phyloP scores from a whole-genome alignment of 2,888 invertebrate genomes.

The Ophion slaviceki region DNA sequence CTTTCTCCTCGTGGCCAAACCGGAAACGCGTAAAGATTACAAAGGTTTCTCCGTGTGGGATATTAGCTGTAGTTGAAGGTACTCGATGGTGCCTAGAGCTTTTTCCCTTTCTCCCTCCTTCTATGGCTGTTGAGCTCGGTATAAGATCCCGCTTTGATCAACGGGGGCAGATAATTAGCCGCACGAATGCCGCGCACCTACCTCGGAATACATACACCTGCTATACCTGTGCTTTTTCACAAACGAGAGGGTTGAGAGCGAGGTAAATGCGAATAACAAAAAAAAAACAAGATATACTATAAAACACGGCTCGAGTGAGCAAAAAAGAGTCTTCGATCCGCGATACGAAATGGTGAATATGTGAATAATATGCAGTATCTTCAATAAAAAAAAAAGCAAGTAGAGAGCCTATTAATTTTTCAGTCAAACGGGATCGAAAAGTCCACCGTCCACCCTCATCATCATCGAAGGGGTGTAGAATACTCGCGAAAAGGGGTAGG shows the following conservation, averaged over 20 bases:
- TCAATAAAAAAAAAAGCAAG: conserved; percentile 9
- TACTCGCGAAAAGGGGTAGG: conserved; percentile 5
- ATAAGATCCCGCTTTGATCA: conserved; percentile 65
- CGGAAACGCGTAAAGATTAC: conserved; percentile 67
- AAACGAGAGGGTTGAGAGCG: conserved; percentile 57
- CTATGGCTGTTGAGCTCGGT: conserved; percentile 42
- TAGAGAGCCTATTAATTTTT: conserved; percentile 2
- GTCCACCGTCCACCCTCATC: conserved; percentile 5
- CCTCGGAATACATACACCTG: conserved; percentile 1
- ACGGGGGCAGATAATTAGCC: conserved; percentile 70
- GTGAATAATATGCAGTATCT: conserved; percentile 14
- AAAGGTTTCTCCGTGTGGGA: conserved; percentile 61
- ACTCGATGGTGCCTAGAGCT: conserved; percentile 55
- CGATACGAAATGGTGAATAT: conserved; percentile 41
- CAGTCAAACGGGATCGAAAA: conserved; percentile 20
- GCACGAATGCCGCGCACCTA: conserved; percentile 68
- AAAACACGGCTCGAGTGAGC: conserved; percentile 32
- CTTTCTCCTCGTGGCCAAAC: conserved; percentile 43
- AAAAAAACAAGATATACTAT: conserved; percentile 56
- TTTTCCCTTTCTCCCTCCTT: conserved; percentile 23
- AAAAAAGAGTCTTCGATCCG: conserved; percentile 27
- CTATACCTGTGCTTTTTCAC: conserved; percentile 23
- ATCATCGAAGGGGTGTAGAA: not conserved
- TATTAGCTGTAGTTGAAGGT: conserved; percentile 60
- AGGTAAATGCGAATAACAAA: conserved; percentile 29